Conservation (phyloP, 2,113 vertebrate species). For the Arenaria interpres region DNA sequence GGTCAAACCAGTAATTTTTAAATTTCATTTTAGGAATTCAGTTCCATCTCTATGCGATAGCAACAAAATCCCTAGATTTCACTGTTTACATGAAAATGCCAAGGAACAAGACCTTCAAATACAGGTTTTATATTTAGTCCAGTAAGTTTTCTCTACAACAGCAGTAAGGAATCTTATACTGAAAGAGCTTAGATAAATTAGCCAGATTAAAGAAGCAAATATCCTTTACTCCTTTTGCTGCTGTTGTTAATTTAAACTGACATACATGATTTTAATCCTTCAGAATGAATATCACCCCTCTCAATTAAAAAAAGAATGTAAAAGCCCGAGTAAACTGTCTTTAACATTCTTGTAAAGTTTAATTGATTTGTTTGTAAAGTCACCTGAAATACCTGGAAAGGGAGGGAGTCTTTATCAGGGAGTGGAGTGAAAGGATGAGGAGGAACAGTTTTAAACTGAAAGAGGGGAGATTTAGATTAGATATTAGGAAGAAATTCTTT, state of each 20-base stretch:
- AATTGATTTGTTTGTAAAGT: slow-evolving; percentile 17
- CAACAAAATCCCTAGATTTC: neutral
- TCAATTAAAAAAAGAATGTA: neutral
- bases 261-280: neutral
- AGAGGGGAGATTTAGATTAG: no score
- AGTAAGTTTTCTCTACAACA: neutral
- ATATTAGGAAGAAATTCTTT: no score
- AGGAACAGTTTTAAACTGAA: no score
- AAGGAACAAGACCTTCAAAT: neutral
- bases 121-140: neutral
- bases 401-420: no score
- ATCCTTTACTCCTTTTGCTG: neutral
- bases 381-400: neutral
- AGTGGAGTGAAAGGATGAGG: no score
- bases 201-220: neutral
- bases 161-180: neutral
- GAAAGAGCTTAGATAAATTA: neutral
- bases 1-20: neutral
- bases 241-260: neutral
- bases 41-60: neutral
- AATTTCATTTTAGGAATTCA: neutral
- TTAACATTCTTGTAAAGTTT: neutral
- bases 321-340: neutral
- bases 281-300: neutral
- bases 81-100: neutral